Evolutionary conservation across 2,113 vertebrate species (phyloP).

Genomic region (Lipotes vexillifer): DNA sequence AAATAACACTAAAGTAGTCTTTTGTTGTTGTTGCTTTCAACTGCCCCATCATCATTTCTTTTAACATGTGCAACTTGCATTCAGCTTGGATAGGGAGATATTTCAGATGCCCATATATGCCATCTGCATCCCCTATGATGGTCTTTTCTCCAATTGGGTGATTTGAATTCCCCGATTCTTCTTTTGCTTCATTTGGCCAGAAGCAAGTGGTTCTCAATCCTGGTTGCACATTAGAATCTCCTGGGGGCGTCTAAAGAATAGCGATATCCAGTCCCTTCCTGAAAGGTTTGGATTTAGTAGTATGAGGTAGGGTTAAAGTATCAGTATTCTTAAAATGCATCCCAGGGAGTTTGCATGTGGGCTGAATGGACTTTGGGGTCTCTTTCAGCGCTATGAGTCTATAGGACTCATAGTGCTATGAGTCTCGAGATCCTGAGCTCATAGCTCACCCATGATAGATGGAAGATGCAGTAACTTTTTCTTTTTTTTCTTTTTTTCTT

Average conservation of each 20-base stretch:
- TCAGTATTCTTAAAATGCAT: not conserved
- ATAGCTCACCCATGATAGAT: not conserved
- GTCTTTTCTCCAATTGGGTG: not conserved
- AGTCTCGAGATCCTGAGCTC: not conserved
- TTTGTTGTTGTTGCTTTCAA: not conserved
- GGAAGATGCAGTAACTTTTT: not conserved
- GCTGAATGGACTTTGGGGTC: not conserved
- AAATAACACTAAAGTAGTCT: not conserved
- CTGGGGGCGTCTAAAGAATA: not conserved
- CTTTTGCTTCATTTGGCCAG: not conserved
- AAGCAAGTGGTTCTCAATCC: not conserved
- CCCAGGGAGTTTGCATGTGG: not conserved
- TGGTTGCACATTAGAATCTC: not conserved
- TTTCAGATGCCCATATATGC: not conserved
- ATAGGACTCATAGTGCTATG: not conserved
- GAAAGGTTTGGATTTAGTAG: not conserved
- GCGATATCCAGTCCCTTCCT: not conserved
- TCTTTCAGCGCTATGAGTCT: not conserved
- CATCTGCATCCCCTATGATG: not conserved
- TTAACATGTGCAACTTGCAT: not conserved
- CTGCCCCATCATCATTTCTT: not conserved
- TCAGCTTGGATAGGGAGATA: not conserved
- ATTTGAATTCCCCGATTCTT: not conserved
- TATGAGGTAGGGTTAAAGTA: not conserved
- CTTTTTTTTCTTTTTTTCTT: too few relatives aligned